Conservation (phyloP, 1,140 invertebrate genomes). For the Cydia fagiglandana region DNA sequence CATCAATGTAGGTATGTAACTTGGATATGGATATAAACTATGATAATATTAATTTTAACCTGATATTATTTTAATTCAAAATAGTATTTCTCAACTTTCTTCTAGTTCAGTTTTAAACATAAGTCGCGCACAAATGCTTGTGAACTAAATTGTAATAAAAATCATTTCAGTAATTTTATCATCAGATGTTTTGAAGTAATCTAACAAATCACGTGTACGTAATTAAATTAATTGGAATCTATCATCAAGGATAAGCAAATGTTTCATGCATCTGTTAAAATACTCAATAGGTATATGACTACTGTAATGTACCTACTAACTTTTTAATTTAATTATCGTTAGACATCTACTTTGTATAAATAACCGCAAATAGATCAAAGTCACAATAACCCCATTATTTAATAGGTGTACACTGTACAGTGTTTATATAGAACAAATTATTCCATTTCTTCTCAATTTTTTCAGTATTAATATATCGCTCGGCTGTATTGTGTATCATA, state of each 20-base stretch:
- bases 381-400: not conserved
- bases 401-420: not conserved
- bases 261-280: not conserved
- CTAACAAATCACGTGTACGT: not conserved
- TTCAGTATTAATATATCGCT: conserved; percentile 30
- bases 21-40: no score
- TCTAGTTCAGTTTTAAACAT: not conserved
- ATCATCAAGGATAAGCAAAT: not conserved
- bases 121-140: no score
- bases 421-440: conserved; percentile 14
- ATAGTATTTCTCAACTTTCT: not conserved
- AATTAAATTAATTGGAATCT: not conserved
- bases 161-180: no score
- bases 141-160: no score
- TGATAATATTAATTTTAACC: not conserved
- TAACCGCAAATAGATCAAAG: not conserved
- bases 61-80: not conserved
- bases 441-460: not conserved
- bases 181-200: no score
- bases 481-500: not conserved
- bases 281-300: conserved; percentile 1
- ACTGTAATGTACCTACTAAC: not conserved
- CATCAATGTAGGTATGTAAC: no score
- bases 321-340: not conserved
- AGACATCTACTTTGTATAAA: not conserved